Base-by-base conservation (phyloP, 1,140 invertebrate genomes). In the Zaprionus capensis region DNA sequence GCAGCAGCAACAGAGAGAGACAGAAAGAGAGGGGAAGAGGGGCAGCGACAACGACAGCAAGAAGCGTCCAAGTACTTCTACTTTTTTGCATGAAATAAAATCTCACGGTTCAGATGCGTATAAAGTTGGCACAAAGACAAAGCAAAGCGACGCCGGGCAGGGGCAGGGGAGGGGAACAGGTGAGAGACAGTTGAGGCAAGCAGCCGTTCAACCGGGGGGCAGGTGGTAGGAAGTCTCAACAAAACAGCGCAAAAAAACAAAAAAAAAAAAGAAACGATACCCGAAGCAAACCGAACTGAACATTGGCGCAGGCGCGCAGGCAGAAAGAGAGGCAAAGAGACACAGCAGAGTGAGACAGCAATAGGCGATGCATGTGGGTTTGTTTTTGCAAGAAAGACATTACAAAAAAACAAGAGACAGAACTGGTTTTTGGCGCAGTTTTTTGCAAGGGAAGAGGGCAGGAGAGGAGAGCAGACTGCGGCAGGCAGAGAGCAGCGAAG, bases 61-160 rank as follows among this genome's bases (percentile, higher is more conserved):
- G 46, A 58, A 57, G 68, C 28, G 69, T 34, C 59, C 79, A 79
- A 81, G 85, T 88, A 90, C 85, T 90, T 90, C 81, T 90, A 85
- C 85, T 90, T 90, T 87, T 84, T 71, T 73, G 85, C 85, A 90
- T 90, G 85, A 90, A 90, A 90, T 82, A 90, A 90, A 90, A 90
- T 90, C 85, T 90, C 85, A 90, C 85, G 85, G 86, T 90, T 90
- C 85, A 90, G 85, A 90, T 90, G 85, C 85, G 85, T 90, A 90
- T 70, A 74, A 73, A 88, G 85, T 88, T 90, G 85, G 84, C 84
- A 82, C 79, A 81, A 65, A 80, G 57, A 76, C 49, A 67, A 53
- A 65, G 55, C 51, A 28, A 61, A 17, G 46, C 17, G 31, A 57
- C n/a, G 24, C 41, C 38, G 34, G 24, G 15, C 20, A 66, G 6